Evolutionary conservation across 2,797 vertebrate species (phyloP), one percentile per base, ranked within the genome.

Genomic region (Rhinogobio ventralis): DNA sequence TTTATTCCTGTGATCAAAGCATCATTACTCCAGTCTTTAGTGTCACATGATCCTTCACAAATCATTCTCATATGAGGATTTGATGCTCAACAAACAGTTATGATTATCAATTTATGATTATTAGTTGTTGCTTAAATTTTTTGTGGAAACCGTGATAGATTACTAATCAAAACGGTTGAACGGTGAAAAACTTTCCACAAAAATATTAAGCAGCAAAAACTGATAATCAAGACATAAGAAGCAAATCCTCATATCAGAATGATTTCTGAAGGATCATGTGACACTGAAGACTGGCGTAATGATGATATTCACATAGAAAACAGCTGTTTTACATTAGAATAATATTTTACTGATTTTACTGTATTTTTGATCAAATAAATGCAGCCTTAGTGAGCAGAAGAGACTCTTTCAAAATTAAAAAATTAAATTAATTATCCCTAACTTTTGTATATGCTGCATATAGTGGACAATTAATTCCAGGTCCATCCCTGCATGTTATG

Each of bases 301-400:
- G 53, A 10, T 55, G 20, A 7, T n/a, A n/a, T n/a, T 57, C 9
- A n/a, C 23, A 4, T 57, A 57, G 1, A 57, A n/a, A 57, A 57
- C 4, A 0, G 23, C 0, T 57, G 0, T 5, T 5, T 4, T 9
- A 23, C 4, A 55, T 10, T 23, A 0, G 9, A 23, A 23, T 23
- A 23, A n/a, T n/a, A 23, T n/a, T 57, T 57, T 9, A 57, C 3
- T 9, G 19, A 8, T 55, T 55, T 8, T 9, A 23, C 8, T 23
- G 8, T 55, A n/a, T n/a, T 55, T 55, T 1, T 57, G 3, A 5
- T n/a, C 55, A 57, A 11, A 57, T 57, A 57, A 57, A 11, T 57
- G 23, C 55, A 57, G 23, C 10, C 23, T 25, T n/a, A 10, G 1
- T n/a, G 23, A 17, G 1, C 49, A 17, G 15, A 7, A 39, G 36